Evolutionary conservation across 2,797 vertebrate genomes (phyloP).

Genomic region (Antrozous pallidus): DNA sequence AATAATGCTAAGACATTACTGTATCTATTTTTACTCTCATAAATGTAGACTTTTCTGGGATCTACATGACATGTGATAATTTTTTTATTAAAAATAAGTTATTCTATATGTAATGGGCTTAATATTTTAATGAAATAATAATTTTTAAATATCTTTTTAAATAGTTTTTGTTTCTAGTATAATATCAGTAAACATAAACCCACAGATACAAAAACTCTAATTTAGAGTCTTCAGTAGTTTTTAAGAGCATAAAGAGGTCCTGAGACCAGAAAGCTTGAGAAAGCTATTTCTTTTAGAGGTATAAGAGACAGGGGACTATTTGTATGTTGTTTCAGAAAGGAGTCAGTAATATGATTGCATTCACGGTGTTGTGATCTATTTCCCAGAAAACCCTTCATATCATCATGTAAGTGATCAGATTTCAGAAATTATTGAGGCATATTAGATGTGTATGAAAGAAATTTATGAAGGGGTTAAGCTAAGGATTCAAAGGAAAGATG

Average conservation of each 20-base stretch:
- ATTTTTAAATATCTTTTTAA: not conserved
- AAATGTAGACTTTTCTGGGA: not conserved
- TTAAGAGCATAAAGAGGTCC: not conserved
- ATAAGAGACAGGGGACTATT: not conserved
- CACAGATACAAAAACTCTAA: constrained; percentile 32
- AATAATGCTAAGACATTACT: not conserved
- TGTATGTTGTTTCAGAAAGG: not conserved
- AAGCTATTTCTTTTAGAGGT: not conserved
- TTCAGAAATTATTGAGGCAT: constrained; percentile 15
- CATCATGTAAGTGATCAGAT: not conserved
- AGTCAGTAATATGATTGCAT: not conserved
- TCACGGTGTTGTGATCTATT: not conserved
- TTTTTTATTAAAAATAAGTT: constrained; percentile 7
- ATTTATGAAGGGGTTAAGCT: not conserved
- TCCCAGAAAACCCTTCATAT: not conserved
- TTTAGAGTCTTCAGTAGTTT: not conserved
- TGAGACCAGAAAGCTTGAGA: constrained; percentile 4
- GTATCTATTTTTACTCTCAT: not conserved
- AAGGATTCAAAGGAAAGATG: constrained; percentile 9
- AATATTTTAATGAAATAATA: constrained; percentile 23
- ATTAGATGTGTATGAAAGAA: not conserved
- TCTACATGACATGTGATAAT: not conserved
- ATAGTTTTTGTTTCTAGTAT: constrained; percentile 11
- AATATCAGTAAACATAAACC: constrained; percentile 2
- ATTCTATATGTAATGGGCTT: not conserved